A percentile compares a stretch with the other conserved stretches of the same genome.
Conservation (phyloP, 2,888 invertebrate genomes). For the Chaitophorus viminalis region DNA sequence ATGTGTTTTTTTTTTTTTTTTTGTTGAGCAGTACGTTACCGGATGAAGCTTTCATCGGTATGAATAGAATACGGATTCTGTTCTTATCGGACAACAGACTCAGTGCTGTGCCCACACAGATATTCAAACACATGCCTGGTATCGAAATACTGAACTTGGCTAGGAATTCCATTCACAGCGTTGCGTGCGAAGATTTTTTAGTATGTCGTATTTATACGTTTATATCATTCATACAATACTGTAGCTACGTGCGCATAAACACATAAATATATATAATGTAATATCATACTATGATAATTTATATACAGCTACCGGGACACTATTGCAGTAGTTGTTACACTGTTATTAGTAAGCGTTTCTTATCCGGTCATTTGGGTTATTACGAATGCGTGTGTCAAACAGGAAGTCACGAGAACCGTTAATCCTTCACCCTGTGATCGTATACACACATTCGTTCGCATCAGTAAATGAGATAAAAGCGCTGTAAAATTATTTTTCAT, state of each 20-base stretch:
- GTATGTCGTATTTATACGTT: slow-evolving; percentile 68
- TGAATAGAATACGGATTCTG: slow-evolving; percentile 79
- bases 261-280: no score
- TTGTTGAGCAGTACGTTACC: slow-evolving; percentile 75
- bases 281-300: not conserved
- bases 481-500: slow-evolving; percentile 3
- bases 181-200: slow-evolving; percentile 80
- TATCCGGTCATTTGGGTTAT: not conserved
- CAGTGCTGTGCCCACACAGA: slow-evolving; percentile 79
- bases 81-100: slow-evolving; percentile 84
- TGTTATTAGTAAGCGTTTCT: not conserved
- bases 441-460: not conserved
- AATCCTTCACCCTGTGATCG: not conserved
- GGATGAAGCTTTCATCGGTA: slow-evolving; percentile 79
- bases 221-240: not conserved
- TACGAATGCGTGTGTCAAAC: not conserved
- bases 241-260: not conserved
- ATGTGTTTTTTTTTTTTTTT: slow-evolving; percentile 24
- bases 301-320: not conserved
- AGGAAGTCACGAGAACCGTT: slow-evolving; percentile 4
- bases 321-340: not conserved
- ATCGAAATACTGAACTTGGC: slow-evolving; percentile 84
- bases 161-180: slow-evolving; percentile 79
- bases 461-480: slow-evolving; percentile 2
- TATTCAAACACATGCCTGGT: slow-evolving; percentile 79